Percentiles rank a stretch among this genome's conserved stretches.
Conservation (phyloP, 2,113 vertebrate species). For the Otis tarda region DNA sequence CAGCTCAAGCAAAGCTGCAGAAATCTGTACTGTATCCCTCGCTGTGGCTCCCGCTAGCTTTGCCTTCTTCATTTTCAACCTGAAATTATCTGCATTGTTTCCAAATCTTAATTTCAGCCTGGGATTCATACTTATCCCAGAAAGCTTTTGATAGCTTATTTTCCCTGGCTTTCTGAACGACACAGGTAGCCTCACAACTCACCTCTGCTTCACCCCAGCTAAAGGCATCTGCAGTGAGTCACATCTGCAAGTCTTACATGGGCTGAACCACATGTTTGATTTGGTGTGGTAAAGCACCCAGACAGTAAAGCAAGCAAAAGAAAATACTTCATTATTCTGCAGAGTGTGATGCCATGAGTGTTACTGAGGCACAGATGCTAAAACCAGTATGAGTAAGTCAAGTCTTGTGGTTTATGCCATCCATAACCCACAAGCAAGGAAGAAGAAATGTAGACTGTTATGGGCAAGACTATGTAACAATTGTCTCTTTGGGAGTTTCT, state of each 20-base stretch:
- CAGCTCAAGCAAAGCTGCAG: neutral
- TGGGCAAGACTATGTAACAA: neutral
- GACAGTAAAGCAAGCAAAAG: neutral
- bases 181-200: neutral
- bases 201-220: neutral
- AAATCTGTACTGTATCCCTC: neutral
- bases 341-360: neutral
- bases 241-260: neutral
- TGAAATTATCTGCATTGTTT: neutral
- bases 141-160: neutral
- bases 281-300: neutral
- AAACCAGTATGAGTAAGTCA: neutral
- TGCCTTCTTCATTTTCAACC: neutral
- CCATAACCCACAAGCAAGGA: neutral
- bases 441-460: neutral
- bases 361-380: neutral
- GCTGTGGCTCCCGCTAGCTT: rapidly evolving
- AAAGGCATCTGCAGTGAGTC: neutral
- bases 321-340: neutral
- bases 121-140: neutral
- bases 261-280: neutral
- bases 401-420: neutral
- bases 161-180: neutral
- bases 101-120: neutral
- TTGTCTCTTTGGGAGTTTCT: neutral